Conservation (phyloP, 2,113 vertebrate genomes). For the Indri indri region DNA sequence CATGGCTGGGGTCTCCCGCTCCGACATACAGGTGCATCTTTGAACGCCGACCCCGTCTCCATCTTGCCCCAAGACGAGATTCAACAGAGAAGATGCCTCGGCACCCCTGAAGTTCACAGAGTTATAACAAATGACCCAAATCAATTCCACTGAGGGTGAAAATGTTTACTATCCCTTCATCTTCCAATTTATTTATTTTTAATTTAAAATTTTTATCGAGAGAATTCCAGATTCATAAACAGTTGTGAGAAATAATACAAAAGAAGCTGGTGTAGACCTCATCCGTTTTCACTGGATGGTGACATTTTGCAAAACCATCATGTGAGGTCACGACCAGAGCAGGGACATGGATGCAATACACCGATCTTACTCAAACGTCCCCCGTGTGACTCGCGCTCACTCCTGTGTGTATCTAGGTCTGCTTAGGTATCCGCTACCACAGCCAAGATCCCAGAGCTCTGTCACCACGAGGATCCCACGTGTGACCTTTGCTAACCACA, state of each 20-base stretch:
- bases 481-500: rapidly evolving
- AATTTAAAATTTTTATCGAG: neutral
- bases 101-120: neutral
- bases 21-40: rapidly evolving
- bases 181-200: neutral
- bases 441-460: too few species aligned
- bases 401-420: neutral
- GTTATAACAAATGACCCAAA: conserved; percentile 23
- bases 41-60: neutral
- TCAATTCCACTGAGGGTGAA: neutral
- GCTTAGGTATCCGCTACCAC: neutral
- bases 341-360: rapidly evolving
- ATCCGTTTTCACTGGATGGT: rapidly evolving
- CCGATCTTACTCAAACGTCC: neutral
- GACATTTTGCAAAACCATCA: neutral
- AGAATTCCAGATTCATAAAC: neutral
- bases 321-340: too few species aligned
- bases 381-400: neutral
- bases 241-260: neutral
- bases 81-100: neutral
- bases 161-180: neutral
- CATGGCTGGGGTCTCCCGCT: rapidly evolving
- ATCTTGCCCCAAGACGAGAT: rapidly evolving
- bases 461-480: rapidly evolving
- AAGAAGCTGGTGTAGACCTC: rapidly evolving